These are phyloP conservation scores for Drosophila lacteicornis DNA, from an alignment of 1,140 invertebrate genomes.

Conservation along the genomic window DNA sequence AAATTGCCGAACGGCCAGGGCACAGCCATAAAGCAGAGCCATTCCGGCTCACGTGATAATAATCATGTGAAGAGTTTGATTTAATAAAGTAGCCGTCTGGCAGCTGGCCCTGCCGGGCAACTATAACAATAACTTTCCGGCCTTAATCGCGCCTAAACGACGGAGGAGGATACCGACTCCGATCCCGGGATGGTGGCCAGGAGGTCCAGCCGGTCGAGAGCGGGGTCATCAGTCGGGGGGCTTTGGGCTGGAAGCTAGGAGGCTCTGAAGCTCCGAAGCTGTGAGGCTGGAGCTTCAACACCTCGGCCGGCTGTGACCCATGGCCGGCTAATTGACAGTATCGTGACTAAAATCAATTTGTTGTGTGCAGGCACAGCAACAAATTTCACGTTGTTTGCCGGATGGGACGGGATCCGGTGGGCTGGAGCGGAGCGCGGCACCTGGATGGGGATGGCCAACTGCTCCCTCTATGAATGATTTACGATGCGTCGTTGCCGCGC, in stretches of 20 bases:
- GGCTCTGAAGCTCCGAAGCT: slow-evolving; percentile 14
- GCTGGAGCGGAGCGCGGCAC: slow-evolving; percentile 16
- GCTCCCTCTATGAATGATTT: slow-evolving; percentile 81
- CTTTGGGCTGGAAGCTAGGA: neutral
- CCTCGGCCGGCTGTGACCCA: slow-evolving; percentile 70
- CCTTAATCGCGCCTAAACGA: slow-evolving; percentile 78
- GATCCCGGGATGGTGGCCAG: slow-evolving; percentile 11
- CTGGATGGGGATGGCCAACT: slow-evolving; percentile 11
- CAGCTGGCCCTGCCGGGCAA: slow-evolving; percentile 59
- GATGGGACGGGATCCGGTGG: slow-evolving; percentile 22
- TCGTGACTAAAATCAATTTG: slow-evolving; percentile 84
- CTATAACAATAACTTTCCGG: slow-evolving; percentile 80
- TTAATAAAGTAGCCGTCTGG: slow-evolving; percentile 76
- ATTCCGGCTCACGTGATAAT: slow-evolving; percentile 74
- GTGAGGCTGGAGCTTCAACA: slow-evolving; percentile 69
- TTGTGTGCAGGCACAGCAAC: slow-evolving; percentile 78
- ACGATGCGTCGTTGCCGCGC: slow-evolving; percentile 76
- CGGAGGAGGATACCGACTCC: slow-evolving; percentile 38
- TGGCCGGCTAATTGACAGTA: slow-evolving; percentile 82
- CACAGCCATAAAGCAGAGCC: slow-evolving; percentile 46
- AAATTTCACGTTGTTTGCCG: slow-evolving; percentile 73
- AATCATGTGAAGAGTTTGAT: slow-evolving; percentile 83
- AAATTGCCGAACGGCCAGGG: slow-evolving; percentile 42
- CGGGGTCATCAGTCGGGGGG: slow-evolving; percentile 47
- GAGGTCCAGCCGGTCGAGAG: slow-evolving; percentile 32